Base-by-base conservation (phyloP, 2,888 invertebrate genomes). In the Pterostichus madidus region DNA sequence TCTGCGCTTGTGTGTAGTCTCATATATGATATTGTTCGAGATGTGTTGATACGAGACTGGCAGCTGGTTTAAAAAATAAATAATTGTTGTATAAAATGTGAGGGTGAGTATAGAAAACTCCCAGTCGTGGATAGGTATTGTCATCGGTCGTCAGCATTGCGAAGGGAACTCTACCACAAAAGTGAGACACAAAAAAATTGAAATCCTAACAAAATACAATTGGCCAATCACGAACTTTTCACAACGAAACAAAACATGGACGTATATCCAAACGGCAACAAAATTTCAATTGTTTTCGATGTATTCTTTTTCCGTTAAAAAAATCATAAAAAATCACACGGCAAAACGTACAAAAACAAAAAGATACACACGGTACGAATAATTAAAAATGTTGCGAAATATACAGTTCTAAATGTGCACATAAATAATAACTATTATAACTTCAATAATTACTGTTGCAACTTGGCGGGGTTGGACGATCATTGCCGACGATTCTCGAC, bases 211-310 rank as follows among this genome's bases (percentile, higher is more conserved):
- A 80, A 80, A 73, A 56, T 73, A 80, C 73, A 80, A 80, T 80
- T 61, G 80, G 73, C 80, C 73, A 80, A 80, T 80, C 80, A 80
- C 39, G 73, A 52, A 71, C 71, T 68, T 79, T 80, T 80, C 68
- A 71, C 68, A 80, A 49, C 56, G 71, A 68, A 80, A 80, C 80
- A 73, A 73, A 39, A 80, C 44, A 78, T 39, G 76, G 53, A 53
- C 76, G 76, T 56, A 56, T 61, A 61, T 78, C 39, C 80, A 80
- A 80, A 80, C 80, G 46, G 49, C 61, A 81, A 81, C 81, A 75
- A 81, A 81, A 81, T 81, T 81, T 81, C 81, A 75, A 81, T 81
- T 81, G 81, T 81, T 81, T 81, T 81, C 75, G 46, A 75, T 81
- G 81, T 75, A 44, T 71, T 80, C 73, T 80, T 80, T 73, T 80